phyloP scores from a whole-genome alignment of 2,888 invertebrate species.

The Catonia carolina region DNA sequence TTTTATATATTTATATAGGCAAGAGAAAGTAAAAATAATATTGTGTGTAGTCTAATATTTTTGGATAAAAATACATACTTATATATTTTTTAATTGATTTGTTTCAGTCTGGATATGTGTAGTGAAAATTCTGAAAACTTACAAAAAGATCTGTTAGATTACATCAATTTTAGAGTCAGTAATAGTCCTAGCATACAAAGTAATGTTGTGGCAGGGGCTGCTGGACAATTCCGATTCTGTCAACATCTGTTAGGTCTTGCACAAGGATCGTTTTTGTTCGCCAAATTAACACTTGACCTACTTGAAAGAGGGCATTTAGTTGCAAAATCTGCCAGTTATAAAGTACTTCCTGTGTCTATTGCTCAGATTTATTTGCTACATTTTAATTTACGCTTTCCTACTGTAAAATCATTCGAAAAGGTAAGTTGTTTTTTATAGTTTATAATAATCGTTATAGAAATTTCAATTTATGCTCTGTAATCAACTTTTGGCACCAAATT shows the following conservation, averaged over 20 bases:
- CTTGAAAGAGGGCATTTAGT: constrained; percentile 88
- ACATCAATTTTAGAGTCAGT: constrained; percentile 74
- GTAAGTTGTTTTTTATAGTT: constrained; percentile 29
- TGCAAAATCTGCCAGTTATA: constrained; percentile 88
- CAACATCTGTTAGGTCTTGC: constrained; percentile 76
- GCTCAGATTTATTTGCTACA: constrained; percentile 85
- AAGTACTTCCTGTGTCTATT: constrained; percentile 80
- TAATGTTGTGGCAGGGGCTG: constrained; percentile 60
- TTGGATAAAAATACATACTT: too few species aligned
- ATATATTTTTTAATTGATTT: too few species aligned
- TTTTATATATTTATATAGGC: too few species aligned
- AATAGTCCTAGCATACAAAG: constrained; percentile 76
- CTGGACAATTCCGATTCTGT: constrained; percentile 66
- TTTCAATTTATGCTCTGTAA: background rate
- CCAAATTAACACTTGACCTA: constrained; percentile 84
- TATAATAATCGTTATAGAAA: background rate
- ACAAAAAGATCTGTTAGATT: constrained; percentile 81
- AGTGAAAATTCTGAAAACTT: constrained; percentile 56
- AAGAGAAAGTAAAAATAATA: too few species aligned
- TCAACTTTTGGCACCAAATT: background rate
- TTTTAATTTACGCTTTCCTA: constrained; percentile 88
- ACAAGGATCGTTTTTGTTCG: constrained; percentile 85
- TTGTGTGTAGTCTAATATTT: too few species aligned
- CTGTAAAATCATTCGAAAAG: constrained; percentile 82
- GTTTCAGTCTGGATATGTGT: constrained; percentile 59